Evolutionary conservation across 2,113 vertebrate species (phyloP).

Genomic region (Lipotes vexillifer): DNA sequence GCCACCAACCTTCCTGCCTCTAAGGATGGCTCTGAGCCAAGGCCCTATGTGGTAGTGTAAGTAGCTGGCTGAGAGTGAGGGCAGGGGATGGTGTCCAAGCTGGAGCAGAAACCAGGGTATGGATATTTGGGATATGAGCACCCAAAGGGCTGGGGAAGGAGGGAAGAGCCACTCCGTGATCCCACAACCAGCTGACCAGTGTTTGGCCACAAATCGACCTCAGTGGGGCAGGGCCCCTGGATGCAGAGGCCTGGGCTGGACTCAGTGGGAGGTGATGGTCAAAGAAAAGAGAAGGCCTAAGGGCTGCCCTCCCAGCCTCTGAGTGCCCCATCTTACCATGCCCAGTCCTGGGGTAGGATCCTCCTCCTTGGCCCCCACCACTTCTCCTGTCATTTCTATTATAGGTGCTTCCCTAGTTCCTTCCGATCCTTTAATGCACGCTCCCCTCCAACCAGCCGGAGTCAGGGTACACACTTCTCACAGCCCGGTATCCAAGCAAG

Average conservation of each 20-base stretch:
- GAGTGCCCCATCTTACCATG: background rate
- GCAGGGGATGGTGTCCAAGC: background rate
- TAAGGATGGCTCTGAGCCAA: constrained; percentile 32
- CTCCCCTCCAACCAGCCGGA: background rate
- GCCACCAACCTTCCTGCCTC: constrained; percentile 71
- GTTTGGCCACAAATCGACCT: background rate
- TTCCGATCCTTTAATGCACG: background rate
- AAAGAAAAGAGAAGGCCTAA: background rate
- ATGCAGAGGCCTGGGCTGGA: background rate
- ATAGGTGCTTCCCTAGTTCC: background rate
- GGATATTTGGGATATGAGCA: background rate
- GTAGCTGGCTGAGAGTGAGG: constrained; percentile 18
- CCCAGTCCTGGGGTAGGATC: background rate
- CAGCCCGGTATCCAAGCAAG: accelerated
- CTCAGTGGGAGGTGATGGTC: background rate
- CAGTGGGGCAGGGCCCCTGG: background rate
- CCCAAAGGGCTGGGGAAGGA: background rate
- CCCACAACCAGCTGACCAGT: background rate
- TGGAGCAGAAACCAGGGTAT: background rate
- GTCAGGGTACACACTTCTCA: background rate
- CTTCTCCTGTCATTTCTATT: background rate
- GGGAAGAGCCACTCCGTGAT: background rate
- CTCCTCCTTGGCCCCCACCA: background rate
- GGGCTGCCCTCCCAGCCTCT: background rate
- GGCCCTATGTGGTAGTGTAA: constrained; percentile 72